Evolutionary conservation across 2,888 invertebrate genomes (phyloP).

Genomic region (Amblyjoppa fuscipennis): DNA sequence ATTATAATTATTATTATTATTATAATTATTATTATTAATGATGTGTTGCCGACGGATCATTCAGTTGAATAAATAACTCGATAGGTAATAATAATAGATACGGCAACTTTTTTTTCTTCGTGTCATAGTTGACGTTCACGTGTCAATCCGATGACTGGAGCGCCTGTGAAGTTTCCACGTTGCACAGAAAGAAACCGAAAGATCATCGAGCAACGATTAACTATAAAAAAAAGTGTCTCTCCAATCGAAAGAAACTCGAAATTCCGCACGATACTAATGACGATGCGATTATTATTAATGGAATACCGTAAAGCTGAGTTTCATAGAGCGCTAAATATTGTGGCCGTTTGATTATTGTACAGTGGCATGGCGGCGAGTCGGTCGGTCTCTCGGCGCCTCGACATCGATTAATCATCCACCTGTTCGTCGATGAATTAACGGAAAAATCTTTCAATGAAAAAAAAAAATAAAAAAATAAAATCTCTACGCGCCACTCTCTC

Average conservation of each 20-base stretch:
- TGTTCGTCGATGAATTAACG: not conserved
- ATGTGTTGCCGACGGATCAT: not conserved
- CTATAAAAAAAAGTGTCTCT: conserved; percentile 52
- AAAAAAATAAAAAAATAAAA: not conserved
- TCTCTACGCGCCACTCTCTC: not conserved
- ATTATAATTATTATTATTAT: not conserved
- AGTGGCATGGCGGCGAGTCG: not conserved
- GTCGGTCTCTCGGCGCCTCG: not conserved
- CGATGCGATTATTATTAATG: conserved; percentile 82
- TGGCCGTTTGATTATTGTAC: conserved; percentile 59
- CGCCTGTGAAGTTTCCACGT: conserved; percentile 73
- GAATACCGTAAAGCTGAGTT: conserved; percentile 48
- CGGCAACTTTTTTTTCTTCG: not conserved
- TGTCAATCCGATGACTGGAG: conserved; percentile 74
- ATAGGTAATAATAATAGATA: conserved; percentile 48
- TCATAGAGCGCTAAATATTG: conserved; percentile 69
- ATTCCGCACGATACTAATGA: conserved; percentile 70
- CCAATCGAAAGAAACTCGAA: conserved; percentile 14
- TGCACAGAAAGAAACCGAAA: conserved; percentile 71
- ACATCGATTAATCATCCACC: conserved; percentile 12
- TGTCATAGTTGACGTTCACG: conserved; percentile 58
- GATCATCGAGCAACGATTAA: conserved; percentile 78
- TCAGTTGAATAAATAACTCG: conserved; percentile 21
- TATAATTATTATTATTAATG: not conserved
- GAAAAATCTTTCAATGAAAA: not conserved